Conservation (phyloP, 1,140 invertebrate species). For the Reticulitermes speratus region DNA sequence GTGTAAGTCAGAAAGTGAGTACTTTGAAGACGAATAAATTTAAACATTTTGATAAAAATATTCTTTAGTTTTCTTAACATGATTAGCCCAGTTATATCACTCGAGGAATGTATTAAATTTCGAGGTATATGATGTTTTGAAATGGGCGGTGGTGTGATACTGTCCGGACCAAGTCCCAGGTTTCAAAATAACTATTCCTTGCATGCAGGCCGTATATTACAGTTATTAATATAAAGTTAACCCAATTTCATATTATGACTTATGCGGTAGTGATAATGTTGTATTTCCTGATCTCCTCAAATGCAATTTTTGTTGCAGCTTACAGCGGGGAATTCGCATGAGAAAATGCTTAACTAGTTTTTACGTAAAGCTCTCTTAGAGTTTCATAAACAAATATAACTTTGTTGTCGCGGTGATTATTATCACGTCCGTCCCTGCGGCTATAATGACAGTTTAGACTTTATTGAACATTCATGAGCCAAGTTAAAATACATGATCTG, state of each 20-base stretch:
- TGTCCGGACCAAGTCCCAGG: too few relatives aligned
- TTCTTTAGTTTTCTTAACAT: too few relatives aligned
- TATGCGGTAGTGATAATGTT: neutral
- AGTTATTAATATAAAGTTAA: neutral
- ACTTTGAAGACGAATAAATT: too few relatives aligned
- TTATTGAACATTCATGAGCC: constrained; percentile 2
- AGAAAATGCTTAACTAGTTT: neutral
- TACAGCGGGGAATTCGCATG: neutral
- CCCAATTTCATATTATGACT: neutral
- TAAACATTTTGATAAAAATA: too few relatives aligned
- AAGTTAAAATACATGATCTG: constrained; percentile 3
- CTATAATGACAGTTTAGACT: constrained; percentile 12
- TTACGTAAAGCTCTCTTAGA: neutral
- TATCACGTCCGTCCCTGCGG: neutral
- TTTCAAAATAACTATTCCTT: too few relatives aligned
- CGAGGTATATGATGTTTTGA: too few relatives aligned
- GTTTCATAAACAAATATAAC: neutral
- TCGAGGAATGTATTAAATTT: too few relatives aligned
- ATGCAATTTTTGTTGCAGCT: neutral
- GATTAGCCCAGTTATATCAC: too few relatives aligned
- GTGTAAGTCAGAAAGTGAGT: too few relatives aligned
- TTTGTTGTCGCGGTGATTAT: neutral
- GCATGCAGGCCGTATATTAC: neutral
- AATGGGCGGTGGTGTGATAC: too few relatives aligned
- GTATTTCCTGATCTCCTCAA: neutral